A percentile compares a stretch with the other conserved stretches of the same genome.
These are phyloP conservation scores for Cybosia mesomella DNA, from an alignment of 2,888 invertebrate species.

Conservation along the genomic window DNA sequence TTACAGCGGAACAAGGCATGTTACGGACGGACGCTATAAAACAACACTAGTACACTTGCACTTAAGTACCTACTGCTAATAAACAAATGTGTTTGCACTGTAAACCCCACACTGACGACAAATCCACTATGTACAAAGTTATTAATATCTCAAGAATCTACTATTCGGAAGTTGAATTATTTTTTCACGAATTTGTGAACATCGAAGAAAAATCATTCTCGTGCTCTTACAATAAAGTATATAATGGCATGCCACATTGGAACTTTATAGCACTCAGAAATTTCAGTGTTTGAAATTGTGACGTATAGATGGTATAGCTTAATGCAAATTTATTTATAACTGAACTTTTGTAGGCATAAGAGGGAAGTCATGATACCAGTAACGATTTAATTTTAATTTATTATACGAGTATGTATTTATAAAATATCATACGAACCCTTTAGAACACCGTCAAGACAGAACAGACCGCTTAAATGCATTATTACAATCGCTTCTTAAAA, in stretches of 20 bases:
- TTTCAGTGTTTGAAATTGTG: not conserved
- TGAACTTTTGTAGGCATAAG: not conserved
- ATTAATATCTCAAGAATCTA: slow-evolving; percentile 19
- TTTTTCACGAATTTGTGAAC: not conserved
- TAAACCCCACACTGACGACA: slow-evolving; percentile 15
- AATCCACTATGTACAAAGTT: slow-evolving; percentile 6
- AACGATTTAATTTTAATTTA: not conserved
- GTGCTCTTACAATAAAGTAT: not conserved
- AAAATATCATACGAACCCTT: too few species aligned
- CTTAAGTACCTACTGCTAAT: slow-evolving; percentile 12
- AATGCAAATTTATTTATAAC: not conserved
- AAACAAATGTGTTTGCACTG: slow-evolving; percentile 11
- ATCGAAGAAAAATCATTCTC: slow-evolving; percentile 9
- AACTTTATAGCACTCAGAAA: not conserved
- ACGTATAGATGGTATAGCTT: not conserved
- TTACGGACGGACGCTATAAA: slow-evolving; percentile 6
- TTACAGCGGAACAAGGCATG: not conserved
- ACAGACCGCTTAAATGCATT: too few species aligned
- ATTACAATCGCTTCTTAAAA: too few species aligned
- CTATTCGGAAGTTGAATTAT: slow-evolving; percentile 10
- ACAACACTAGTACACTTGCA: slow-evolving; percentile 15
- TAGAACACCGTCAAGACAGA: not conserved
- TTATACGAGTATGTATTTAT: too few species aligned
- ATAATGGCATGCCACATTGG: not conserved
- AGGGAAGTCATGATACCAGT: not conserved